Evolutionary conservation across 2,888 invertebrate species (phyloP).

Genomic region (Pyrochroa serraticornis): DNA sequence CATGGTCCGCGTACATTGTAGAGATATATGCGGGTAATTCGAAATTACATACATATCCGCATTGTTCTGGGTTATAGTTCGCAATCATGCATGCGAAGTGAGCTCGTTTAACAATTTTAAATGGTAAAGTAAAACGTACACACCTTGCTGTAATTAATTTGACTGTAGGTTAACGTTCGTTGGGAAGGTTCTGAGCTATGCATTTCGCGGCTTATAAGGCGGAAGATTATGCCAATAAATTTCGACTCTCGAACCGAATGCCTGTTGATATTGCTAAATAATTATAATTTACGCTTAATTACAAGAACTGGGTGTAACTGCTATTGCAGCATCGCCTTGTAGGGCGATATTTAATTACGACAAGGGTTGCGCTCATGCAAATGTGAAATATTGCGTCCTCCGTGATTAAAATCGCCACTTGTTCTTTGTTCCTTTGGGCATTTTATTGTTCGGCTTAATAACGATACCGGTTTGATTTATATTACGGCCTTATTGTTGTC

Average conservation of each 20-base stretch:
- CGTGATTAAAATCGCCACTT: conserved; percentile 10
- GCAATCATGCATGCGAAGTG: conserved; percentile 2
- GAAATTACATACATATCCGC: background rate
- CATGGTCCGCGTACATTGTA: background rate
- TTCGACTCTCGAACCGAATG: conserved; percentile 4
- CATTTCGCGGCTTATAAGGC: conserved; percentile 22
- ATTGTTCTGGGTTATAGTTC: conserved; percentile 3
- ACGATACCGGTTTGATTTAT: background rate
- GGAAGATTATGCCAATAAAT: conserved; percentile 27
- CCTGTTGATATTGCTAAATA: conserved; percentile 17
- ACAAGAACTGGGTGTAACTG: conserved; percentile 21
- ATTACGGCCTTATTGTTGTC: background rate
- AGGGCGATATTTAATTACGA: conserved; percentile 14
- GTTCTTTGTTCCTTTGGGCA: conserved; percentile 3
- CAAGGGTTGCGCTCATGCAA: conserved; percentile 16
- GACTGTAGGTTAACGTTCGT: conserved; percentile 20
- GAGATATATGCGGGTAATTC: too few relatives aligned
- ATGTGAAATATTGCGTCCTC: conserved; percentile 3
- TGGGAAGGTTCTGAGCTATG: conserved; percentile 19
- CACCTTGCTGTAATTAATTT: conserved; percentile 25
- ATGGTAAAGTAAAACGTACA: conserved; percentile 5
- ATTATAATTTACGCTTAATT: conserved; percentile 24
- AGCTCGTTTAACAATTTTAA: conserved; percentile 1
- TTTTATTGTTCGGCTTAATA: conserved; percentile 2
- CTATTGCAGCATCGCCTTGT: conserved; percentile 21